These are phyloP conservation scores for Pungitius pungitius DNA, from an alignment of 2,113 vertebrate species.

Conservation along the genomic window DNA sequence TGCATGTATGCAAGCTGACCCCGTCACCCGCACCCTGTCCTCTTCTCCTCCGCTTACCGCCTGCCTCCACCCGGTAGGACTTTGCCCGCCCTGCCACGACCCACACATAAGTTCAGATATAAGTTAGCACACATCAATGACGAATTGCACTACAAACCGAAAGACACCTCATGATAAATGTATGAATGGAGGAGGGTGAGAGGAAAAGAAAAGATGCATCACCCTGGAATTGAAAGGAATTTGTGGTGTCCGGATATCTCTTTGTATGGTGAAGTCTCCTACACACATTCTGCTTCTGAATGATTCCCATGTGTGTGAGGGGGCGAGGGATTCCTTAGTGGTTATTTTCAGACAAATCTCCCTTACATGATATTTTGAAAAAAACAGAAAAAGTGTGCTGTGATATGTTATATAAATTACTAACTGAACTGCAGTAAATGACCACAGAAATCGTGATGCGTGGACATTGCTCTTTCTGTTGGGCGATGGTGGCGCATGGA, in stretches of 20 bases:
- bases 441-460: neutral
- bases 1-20: slow-evolving; percentile 25
- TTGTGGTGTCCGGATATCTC: slow-evolving; percentile 58
- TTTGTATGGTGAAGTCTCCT: slow-evolving; percentile 62
- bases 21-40: slow-evolving; percentile 10
- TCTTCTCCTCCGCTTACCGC: slow-evolving; percentile 14
- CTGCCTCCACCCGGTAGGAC: slow-evolving; percentile 4
- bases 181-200: slow-evolving; percentile 60
- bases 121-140: slow-evolving; percentile 49
- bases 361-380: neutral
- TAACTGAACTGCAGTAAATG: slow-evolving; percentile 5
- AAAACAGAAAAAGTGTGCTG: neutral
- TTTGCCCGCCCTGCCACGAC: slow-evolving; percentile 29
- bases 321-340: slow-evolving; percentile 61
- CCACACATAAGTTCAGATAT: slow-evolving; percentile 45
- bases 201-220: slow-evolving; percentile 36
- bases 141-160: slow-evolving; percentile 41
- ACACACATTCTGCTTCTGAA: slow-evolving; percentile 64
- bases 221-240: slow-evolving; percentile 36
- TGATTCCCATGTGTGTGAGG: slow-evolving; percentile 43
- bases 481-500: no score
- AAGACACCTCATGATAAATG: slow-evolving; percentile 58
- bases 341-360: slow-evolving; percentile 54
- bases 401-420: slow-evolving; percentile 29
- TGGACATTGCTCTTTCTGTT: no score